Evolutionary conservation across 2,113 vertebrate species (phyloP).

Genomic region (Antechinus flavipes): DNA sequence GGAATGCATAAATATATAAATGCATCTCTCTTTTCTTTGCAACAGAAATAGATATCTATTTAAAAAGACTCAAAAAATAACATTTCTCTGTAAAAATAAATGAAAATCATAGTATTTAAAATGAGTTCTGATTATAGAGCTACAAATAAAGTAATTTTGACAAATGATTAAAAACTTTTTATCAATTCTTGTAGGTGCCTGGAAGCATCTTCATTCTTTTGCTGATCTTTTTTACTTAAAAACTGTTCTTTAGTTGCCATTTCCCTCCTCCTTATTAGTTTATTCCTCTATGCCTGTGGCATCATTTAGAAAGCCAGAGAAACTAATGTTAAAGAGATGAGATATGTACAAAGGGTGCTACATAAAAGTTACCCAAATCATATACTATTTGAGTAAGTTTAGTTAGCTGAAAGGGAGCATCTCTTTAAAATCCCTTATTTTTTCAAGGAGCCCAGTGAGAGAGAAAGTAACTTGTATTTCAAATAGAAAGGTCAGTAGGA

Average conservation of each 20-base stretch:
- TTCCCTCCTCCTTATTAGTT: background rate
- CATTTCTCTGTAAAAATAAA: slow-evolving; percentile 25
- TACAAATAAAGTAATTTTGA: slow-evolving; percentile 41
- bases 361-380: background rate
- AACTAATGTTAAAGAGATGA: background rate
- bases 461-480: background rate
- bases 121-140: slow-evolving; percentile 30
- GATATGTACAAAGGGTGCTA: slow-evolving; percentile 4
- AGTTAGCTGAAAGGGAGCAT: background rate
- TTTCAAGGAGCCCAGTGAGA: background rate
- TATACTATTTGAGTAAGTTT: slow-evolving; percentile 21
- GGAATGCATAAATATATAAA: slow-evolving; percentile 32
- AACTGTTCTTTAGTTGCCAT: background rate
- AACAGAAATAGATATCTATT: slow-evolving; percentile 41
- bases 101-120: slow-evolving; percentile 45
- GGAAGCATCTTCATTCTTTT: background rate
- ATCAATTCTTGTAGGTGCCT: background rate
- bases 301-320: slow-evolving; percentile 28
- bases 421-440: slow-evolving; percentile 7
- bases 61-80: slow-evolving; percentile 22
- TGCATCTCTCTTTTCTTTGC: slow-evolving; percentile 22
- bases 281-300: background rate
- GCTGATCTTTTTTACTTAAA: background rate
- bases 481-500: background rate
- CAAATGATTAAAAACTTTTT: slow-evolving; percentile 11